These are phyloP conservation scores for Notolabrus celidotus DNA, from an alignment of 2,797 vertebrate species.

Conservation along the genomic window DNA sequence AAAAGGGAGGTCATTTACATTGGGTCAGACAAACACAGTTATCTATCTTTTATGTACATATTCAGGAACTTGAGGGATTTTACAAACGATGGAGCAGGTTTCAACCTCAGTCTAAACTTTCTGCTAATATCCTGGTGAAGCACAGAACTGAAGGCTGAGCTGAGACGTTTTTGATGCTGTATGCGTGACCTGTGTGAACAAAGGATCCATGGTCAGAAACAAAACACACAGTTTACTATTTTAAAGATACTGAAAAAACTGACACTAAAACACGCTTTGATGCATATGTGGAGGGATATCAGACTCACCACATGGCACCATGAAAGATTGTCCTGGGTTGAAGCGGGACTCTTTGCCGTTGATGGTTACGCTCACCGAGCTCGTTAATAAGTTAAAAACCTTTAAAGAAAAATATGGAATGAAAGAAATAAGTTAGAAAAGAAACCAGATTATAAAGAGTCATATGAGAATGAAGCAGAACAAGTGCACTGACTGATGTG, in stretches of 20 bases:
- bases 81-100: background rate
- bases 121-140: slow-evolving; percentile 76
- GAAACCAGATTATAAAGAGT: background rate
- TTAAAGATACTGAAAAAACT: background rate
- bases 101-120: slow-evolving; percentile 48
- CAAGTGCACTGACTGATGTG: slow-evolving; percentile 73
- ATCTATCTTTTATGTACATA: background rate
- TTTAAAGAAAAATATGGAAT: slow-evolving; percentile 34
- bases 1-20: slow-evolving; percentile 1
- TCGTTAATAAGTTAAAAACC: slow-evolving; percentile 83
- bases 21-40: background rate
- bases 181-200: slow-evolving; percentile 76
- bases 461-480: background rate
- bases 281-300: background rate
- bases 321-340: slow-evolving; percentile 77
- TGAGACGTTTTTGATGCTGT: slow-evolving; percentile 80
- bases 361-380: slow-evolving; percentile 76
- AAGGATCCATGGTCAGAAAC: slow-evolving; percentile 5
- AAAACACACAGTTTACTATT: background rate
- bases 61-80: background rate
- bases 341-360: slow-evolving; percentile 54
- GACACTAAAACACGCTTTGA: background rate
- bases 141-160: slow-evolving; percentile 79
- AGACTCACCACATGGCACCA: slow-evolving; percentile 80
- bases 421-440: fast-evolving